Evolutionary conservation across 1,140 invertebrate species (phyloP).

Genomic region (Drosophila obscura): DNA sequence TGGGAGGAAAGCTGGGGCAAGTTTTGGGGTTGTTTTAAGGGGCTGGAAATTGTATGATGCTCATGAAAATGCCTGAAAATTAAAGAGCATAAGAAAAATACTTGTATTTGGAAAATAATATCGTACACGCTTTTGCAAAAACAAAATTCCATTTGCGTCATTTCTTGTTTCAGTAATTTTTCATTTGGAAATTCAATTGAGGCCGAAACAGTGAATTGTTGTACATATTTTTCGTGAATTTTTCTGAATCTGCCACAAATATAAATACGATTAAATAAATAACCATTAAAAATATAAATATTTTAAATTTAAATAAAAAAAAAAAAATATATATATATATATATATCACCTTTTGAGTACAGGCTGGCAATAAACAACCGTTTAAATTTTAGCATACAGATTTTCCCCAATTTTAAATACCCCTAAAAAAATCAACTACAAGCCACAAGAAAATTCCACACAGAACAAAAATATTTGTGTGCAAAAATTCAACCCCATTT

Average conservation of each 20-base stretch:
- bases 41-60: not conserved
- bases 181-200: not conserved
- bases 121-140: no score
- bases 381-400: not conserved
- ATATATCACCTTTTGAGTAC: not conserved
- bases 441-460: not conserved
- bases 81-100: not conserved
- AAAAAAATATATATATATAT: no score
- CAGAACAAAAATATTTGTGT: slow-evolving; percentile 28
- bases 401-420: not conserved
- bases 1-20: slow-evolving; percentile 3
- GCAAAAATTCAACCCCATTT: slow-evolving; percentile 10
- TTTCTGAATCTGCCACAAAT: no score
- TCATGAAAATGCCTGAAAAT: not conserved
- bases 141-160: not conserved
- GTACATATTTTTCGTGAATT: no score
- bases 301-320: not conserved
- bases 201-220: no score
- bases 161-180: not conserved
- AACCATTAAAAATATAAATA: slow-evolving; percentile 1
- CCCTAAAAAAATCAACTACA: not conserved
- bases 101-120: no score
- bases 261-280: no score
- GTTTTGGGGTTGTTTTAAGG: not conserved
- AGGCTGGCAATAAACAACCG: not conserved